Conservation (phyloP, 2,888 invertebrate species). For the Reticulitermes lucifugus region DNA sequence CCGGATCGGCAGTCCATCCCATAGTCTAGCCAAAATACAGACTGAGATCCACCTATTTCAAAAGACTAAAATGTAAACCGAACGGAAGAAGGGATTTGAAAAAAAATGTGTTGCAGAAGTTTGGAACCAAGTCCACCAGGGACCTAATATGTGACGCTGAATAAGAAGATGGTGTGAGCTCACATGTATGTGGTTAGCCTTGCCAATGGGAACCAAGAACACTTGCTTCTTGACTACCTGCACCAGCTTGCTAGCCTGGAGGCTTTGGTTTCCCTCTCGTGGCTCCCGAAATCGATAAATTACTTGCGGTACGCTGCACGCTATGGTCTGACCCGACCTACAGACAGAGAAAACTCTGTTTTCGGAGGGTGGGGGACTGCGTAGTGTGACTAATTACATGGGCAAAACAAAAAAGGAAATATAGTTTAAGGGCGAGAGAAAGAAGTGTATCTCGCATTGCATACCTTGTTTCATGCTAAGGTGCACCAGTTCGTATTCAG, state of each 20-base stretch:
- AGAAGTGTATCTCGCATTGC: background rate
- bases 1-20: no score
- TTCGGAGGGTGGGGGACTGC: conserved; percentile 5
- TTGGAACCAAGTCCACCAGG: no score
- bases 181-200: conserved; percentile 19
- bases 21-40: no score
- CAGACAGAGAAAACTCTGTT: conserved; percentile 24
- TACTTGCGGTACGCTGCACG: conserved; percentile 38
- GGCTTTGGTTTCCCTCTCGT: conserved; percentile 38
- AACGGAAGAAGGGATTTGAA: no score
- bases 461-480: background rate
- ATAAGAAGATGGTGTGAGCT: background rate
- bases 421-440: background rate
- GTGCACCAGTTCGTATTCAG: no score
- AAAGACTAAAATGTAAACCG: background rate
- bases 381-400: conserved; percentile 37
- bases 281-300: conserved; percentile 41
- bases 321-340: conserved; percentile 28
- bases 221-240: conserved; percentile 17
- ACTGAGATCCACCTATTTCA: no score
- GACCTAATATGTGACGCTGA: background rate
- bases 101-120: background rate
- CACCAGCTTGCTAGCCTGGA: background rate
- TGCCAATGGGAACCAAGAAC: conserved; percentile 22
- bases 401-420: background rate